Evolutionary conservation across 2,113 vertebrate genomes (phyloP).

Genomic region (Hirundichthys speculiger): DNA sequence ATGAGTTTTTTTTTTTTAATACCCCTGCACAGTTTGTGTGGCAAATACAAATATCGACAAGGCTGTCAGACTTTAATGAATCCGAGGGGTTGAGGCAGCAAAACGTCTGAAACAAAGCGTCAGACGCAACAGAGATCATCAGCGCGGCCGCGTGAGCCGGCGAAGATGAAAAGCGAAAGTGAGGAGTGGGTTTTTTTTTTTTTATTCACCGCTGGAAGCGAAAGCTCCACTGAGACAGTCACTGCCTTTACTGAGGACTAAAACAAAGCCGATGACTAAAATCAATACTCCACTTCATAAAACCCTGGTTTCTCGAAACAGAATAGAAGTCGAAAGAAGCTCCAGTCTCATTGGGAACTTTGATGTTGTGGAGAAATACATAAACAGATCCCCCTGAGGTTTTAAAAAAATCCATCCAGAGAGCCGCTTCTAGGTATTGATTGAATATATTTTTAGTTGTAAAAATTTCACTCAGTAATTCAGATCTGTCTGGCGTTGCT

Average conservation of each 20-base stretch:
- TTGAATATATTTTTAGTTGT: slow-evolving; percentile 35
- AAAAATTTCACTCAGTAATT: slow-evolving; percentile 20
- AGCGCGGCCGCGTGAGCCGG: slow-evolving; percentile 22
- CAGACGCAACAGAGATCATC: slow-evolving; percentile 39
- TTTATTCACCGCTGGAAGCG: slow-evolving; percentile 62
- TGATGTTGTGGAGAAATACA: slow-evolving; percentile 29
- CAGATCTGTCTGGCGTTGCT: neutral
- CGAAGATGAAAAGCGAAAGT: slow-evolving; percentile 20
- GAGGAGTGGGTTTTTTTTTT: slow-evolving; percentile 51
- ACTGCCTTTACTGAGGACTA: slow-evolving; percentile 45
- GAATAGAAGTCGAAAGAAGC: slow-evolving; percentile 17
- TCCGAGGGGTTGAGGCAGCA: slow-evolving; percentile 23
- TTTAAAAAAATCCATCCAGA: slow-evolving; percentile 23
- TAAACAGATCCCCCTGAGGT: slow-evolving; percentile 5
- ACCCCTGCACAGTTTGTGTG: slow-evolving; percentile 20
- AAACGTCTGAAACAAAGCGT: slow-evolving; percentile 37
- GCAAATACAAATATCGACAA: slow-evolving; percentile 65
- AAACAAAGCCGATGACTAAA: slow-evolving; percentile 60
- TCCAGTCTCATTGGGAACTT: slow-evolving; percentile 30
- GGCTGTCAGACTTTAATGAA: slow-evolving; percentile 57
- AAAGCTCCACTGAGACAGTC: slow-evolving; percentile 52
- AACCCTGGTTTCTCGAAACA: slow-evolving; percentile 29
- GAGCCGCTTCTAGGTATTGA: slow-evolving; percentile 42
- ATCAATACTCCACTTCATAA: slow-evolving; percentile 59
- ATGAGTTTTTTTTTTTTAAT: slow-evolving; percentile 26